Conservation (phyloP, 1,140 invertebrate species). For the Plodia interpunctella region DNA sequence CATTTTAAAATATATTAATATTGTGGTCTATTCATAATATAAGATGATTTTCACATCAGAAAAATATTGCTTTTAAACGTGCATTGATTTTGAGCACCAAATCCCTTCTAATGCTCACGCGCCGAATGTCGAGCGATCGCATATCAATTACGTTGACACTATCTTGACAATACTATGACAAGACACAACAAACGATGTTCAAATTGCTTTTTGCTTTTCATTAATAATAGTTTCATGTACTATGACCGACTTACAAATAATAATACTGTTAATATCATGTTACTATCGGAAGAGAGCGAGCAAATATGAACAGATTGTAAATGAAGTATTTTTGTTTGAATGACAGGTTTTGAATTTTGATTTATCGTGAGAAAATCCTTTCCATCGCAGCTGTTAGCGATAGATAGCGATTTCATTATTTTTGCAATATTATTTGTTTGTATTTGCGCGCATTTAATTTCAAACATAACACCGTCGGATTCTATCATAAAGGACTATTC, state of each 20-base stretch:
- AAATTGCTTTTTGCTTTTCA: not conserved
- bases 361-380: not conserved
- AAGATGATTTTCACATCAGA: too few relatives aligned
- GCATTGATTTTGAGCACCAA: too few relatives aligned
- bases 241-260: not conserved
- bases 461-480: constrained; percentile 12
- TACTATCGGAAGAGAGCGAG: not conserved
- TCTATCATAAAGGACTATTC: constrained; percentile 3
- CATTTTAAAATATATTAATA: too few relatives aligned
- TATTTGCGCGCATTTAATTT: constrained; percentile 14
- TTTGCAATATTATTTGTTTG: constrained; percentile 37
- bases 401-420: constrained; percentile 30
- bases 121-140: not conserved
- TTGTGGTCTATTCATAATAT: too few relatives aligned
- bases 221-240: not conserved
- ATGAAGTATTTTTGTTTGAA: constrained; percentile 1
- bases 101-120: too few relatives aligned
- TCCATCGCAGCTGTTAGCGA: not conserved
- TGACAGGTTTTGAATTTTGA: constrained; percentile 2
- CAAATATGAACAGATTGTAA: not conserved
- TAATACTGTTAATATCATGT: not conserved
- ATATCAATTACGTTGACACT: constrained; percentile 15
- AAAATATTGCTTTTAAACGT: too few relatives aligned
- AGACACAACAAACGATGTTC: not conserved
- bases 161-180: constrained; percentile 16